Base-by-base conservation (phyloP, 2,113 vertebrate genomes). In the Anguilla rostrata region DNA sequence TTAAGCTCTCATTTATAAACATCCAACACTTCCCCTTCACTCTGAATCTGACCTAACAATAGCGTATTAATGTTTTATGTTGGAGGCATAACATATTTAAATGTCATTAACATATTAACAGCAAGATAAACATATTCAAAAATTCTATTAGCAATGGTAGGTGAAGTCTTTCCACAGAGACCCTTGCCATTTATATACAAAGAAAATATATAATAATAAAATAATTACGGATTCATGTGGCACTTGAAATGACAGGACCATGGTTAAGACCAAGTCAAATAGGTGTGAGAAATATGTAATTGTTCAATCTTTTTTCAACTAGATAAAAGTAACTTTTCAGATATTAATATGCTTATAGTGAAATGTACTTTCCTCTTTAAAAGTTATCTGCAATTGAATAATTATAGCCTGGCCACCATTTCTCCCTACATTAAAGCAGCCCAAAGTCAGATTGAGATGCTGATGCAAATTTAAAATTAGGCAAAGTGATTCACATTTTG, bases 1-100 rank as follows among this genome's bases (percentile, higher is more conserved):
- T 98, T 98, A 96, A 96, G 96, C 95, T 93, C 95, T 96, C 94
- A 93, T 95, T 97, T 97, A 95, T 94, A 97, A 97, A 95, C 94
- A 95, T 83, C 87, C 89, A 86, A 84, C 91, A 92, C 92, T 92
- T 94, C 92, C 89, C 91, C 88, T 89, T 90, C 88, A 88, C 90
- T 94, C 91, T 86, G 91, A 93, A 93, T 93, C 90, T 93, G 92
- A 94, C 91, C 93, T 88, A 91, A 94, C 92, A 95, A 95, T 92
- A 88, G 93, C 90, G 90, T 90, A 92, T 92, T 94, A 94, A 93
- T 91, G 90, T 93, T 95, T 93, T 89, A 90, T 94, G 94, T 94
- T 90, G 86, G 91, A 93, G 93, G 92, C 94, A 94, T 91, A 93
- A 91, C 92, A 91, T 93, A 92, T 94, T 95, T 94, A 95, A 94